Conservation (phyloP, 1,140 invertebrate species). For the Sminthurinus signatus region DNA sequence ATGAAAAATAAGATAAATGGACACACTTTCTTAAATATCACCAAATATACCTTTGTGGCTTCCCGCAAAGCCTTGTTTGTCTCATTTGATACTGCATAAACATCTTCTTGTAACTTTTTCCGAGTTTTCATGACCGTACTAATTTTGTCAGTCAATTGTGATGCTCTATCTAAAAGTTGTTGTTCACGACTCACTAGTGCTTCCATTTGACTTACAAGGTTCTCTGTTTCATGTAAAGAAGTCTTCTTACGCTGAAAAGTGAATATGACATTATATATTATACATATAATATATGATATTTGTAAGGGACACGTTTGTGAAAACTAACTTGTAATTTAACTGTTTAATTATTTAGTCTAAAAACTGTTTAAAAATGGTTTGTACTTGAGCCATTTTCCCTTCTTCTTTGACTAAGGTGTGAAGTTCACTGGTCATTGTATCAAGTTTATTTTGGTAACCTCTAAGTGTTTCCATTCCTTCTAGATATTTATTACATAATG, state of each 20-base stretch:
- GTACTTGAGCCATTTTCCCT: slow-evolving; percentile 18
- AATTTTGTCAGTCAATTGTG: slow-evolving; percentile 27
- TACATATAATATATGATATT: too few relatives aligned
- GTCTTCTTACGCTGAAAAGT: too few relatives aligned
- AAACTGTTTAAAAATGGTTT: too few relatives aligned
- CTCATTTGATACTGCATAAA: slow-evolving; percentile 27
- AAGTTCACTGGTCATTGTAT: slow-evolving; percentile 14
- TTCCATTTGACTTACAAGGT: slow-evolving; percentile 23
- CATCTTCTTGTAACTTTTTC: slow-evolving; percentile 28
- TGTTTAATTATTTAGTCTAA: too few relatives aligned
- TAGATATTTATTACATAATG: slow-evolving; percentile 19
- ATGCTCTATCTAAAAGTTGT: slow-evolving; percentile 18
- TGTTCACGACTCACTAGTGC: slow-evolving; percentile 22
- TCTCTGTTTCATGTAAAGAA: slow-evolving; percentile 19
- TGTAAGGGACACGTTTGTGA: too few relatives aligned
- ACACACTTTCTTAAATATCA: too few relatives aligned
- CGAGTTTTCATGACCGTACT: slow-evolving; percentile 1
- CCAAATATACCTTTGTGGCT: slow-evolving; percentile 18
- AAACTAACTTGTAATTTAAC: too few relatives aligned
- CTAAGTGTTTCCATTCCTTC: slow-evolving; percentile 20
- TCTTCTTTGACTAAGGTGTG: slow-evolving; percentile 22
- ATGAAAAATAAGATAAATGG: too few relatives aligned
- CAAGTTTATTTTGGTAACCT: slow-evolving; percentile 21
- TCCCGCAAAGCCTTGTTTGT: slow-evolving; percentile 26
- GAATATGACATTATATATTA: too few relatives aligned